Evolutionary conservation across 1,140 invertebrate species (phyloP), one percentile per base, ranked within the genome.

Genomic region (Harpegnathos saltator): DNA sequence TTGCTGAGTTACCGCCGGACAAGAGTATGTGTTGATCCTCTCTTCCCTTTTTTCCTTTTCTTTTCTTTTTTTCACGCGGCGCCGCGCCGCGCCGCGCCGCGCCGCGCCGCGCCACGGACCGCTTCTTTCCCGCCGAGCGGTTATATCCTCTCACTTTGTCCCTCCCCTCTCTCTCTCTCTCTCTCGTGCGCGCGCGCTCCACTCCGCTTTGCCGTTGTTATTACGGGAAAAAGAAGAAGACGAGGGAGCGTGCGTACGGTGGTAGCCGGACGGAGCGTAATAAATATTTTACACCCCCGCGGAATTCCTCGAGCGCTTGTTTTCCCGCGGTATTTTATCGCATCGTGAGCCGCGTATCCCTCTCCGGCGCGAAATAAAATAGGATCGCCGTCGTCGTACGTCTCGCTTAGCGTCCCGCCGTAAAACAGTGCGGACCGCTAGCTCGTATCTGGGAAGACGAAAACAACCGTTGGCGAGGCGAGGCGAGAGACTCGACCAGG

Each of bases 251-350:
- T n/a, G n/a, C n/a, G n/a, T n/a, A n/a, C n/a, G n/a, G n/a, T n/a
- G n/a, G n/a, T n/a, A n/a, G n/a, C n/a, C 48, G 52, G 17, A 44
- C 38, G 9, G 38, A 5, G 5, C 29, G 75, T 86, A 81, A 85
- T 86, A 86, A 85, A 86, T 86, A 86, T 78, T 86, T 86, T 85
- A 86, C 85, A 58, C 56, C 50, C 61, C n/a, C 66, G 65, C 29
- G 44, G 73, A 38, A 68, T 68, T 48, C 24, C 38, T 38, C 74
- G 75, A n/a, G 50, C 26, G 50, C 63, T 68, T 68, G 50, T 78
- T 78, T 58, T 58, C 75, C 22, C 33, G 52, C 19, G 48, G 29
- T 54, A 19, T 22, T 38, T 68, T 33, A n/a, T 22, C 50, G 44
- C 22, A 75, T 65, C 58, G 19, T 19, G 15, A n/a, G n/a, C n/a